Conservation (phyloP, 2,113 vertebrate genomes). For the Pterophyllum scalare region DNA sequence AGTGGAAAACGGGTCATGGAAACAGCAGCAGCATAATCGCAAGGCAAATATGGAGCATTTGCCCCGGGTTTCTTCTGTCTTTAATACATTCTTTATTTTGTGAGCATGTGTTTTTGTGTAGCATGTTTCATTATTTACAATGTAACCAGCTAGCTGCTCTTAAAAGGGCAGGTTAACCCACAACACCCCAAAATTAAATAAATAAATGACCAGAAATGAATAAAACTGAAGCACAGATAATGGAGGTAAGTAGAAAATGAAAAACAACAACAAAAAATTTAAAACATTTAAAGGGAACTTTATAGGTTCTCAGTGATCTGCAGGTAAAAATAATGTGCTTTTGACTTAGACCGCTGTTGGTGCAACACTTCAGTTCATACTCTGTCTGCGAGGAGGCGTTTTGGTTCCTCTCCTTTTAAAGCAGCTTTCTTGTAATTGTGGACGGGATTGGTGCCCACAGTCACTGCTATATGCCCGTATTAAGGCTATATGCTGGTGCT, state of each 20-base stretch:
- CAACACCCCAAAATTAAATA: background rate
- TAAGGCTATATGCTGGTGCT: background rate
- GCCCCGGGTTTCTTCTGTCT: background rate
- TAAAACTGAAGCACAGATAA: background rate
- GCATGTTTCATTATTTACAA: background rate
- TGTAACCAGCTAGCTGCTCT: background rate
- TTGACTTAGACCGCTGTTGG: background rate
- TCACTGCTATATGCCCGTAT: background rate
- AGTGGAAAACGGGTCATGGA: conserved; percentile 13
- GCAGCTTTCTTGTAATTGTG: background rate
- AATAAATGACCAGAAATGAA: background rate
- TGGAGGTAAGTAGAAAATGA: background rate
- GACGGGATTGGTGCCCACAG: background rate
- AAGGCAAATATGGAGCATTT: background rate
- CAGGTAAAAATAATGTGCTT: accelerated
- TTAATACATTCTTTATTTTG: background rate
- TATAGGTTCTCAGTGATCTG: background rate
- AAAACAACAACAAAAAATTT: too few relatives aligned
- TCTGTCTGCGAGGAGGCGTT: background rate
- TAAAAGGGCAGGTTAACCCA: background rate
- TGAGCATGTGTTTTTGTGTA: background rate
- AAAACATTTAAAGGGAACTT: background rate
- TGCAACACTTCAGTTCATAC: background rate
- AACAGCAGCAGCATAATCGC: background rate
- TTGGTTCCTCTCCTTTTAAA: background rate